Evolutionary conservation across 2,113 vertebrate species (phyloP).

Genomic region (Epinephelus lanceolatus): DNA sequence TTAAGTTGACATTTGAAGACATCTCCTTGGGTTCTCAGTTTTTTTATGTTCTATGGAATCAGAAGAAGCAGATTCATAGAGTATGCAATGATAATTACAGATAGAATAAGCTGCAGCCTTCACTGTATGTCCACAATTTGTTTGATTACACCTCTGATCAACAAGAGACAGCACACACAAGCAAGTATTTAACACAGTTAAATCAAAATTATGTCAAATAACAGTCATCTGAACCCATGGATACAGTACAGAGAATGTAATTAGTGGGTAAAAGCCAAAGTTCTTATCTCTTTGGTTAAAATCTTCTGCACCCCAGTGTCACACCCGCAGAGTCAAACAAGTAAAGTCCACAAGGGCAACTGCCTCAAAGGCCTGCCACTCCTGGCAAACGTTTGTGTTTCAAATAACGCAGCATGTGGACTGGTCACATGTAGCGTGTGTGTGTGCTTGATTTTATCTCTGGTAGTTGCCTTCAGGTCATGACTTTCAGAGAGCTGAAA

Average conservation of each 20-base stretch:
- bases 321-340: conserved; percentile 19
- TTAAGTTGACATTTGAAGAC: neutral
- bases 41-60: neutral
- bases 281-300: neutral
- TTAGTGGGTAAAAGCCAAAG: neutral
- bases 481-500: conserved; percentile 5
- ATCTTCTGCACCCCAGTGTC: conserved; percentile 2
- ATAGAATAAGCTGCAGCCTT: neutral
- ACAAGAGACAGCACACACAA: neutral
- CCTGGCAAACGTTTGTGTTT: conserved; percentile 34
- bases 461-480: neutral
- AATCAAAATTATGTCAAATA: neutral
- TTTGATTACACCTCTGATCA: neutral
- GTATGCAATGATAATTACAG: neutral
- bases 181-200: neutral
- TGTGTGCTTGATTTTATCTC: conserved; percentile 17
- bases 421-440: neutral
- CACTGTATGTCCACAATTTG: neutral
- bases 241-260: neutral
- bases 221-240: neutral
- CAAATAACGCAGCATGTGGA: conserved; percentile 44
- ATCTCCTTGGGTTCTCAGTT: no score
- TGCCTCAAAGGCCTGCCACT: conserved; percentile 27
- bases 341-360: conserved; percentile 45
- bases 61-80: neutral